Percentiles rank a stretch among this genome's conserved stretches.
Conservation (phyloP, 1,140 invertebrate genomes). For the Pectinophora gossypiella region DNA sequence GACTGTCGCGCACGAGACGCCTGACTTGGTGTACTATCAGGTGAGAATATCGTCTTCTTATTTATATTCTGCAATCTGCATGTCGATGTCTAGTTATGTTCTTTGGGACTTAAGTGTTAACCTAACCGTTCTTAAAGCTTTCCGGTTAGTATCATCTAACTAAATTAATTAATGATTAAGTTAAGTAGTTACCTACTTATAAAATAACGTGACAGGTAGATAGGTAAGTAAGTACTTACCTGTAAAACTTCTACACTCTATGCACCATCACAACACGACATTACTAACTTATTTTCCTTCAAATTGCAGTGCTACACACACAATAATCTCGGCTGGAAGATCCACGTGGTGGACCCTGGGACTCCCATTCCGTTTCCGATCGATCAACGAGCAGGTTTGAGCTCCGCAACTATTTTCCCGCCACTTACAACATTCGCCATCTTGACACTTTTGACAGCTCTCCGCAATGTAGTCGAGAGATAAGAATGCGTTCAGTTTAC, state of each 20-base stretch:
- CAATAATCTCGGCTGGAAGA: slow-evolving; percentile 95
- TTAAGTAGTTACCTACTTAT: too few species aligned
- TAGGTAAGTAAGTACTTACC: too few species aligned
- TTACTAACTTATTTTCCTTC: not conserved
- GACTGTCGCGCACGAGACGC: slow-evolving; percentile 88
- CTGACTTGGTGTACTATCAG: slow-evolving; percentile 91
- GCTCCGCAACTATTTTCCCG: slow-evolving; percentile 9
- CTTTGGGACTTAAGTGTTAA: too few species aligned
- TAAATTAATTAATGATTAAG: too few species aligned
- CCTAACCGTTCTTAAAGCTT: too few species aligned
- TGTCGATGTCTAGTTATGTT: too few species aligned
- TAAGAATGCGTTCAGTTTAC: slow-evolving; percentile 32
- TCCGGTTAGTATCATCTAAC: too few species aligned
- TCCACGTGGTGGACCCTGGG: slow-evolving; percentile 88
- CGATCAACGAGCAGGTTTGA: slow-evolving; percentile 30
- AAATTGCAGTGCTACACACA: slow-evolving; percentile 91
- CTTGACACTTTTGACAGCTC: slow-evolving; percentile 32
- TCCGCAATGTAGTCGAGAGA: slow-evolving; percentile 25
- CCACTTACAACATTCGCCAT: slow-evolving; percentile 11
- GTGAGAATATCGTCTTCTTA: too few species aligned
- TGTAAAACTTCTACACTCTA: too few species aligned
- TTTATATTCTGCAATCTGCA: too few species aligned
- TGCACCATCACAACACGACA: too few species aligned
- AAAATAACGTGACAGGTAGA: too few species aligned
- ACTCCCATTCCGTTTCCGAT: slow-evolving; percentile 43